Evolutionary conservation across 2,888 invertebrate genomes (phyloP), one percentile per base, ranked within the genome.

Genomic region (Lasius fuliginosus): DNA sequence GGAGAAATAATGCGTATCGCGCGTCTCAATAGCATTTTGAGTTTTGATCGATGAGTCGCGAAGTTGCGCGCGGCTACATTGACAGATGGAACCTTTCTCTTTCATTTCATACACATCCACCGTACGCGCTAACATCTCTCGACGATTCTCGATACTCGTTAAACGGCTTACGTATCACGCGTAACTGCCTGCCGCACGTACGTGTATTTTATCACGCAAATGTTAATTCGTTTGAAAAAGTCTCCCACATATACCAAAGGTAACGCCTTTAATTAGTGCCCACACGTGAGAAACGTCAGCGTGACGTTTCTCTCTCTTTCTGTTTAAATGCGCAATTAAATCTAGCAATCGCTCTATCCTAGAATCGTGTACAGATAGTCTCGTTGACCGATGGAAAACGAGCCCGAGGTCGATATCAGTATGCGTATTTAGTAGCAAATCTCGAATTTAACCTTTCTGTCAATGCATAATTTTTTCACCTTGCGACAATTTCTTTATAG

Each of bases 251-350:
- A 68, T 60, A n/a, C 75, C 64, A 76, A 76, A 82, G 82, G 42
- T 65, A 62, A 65, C 82, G 53, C 23, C 27, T 30, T 3, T 62
- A n/a, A 74, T 76, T 71, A 85, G 64, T 64, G 62, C 2, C 79
- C 15, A 9, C 46, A 64, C 87, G 83, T 76, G 74, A 82, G 85
- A 91, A 92, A 92, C 92, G 92, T 92, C 92, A 92, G 89, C 87
- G 85, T 89, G 81, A 88, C 87, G 87, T 90, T 88, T 91, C 91
- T 90, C 88, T 89, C 40, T 12, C 33, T 33, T 33, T 33, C 49
- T 42, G 6, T 27, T 15, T 30, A 8, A 8, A n/a, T 23, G 15
- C 12, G 36, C 77, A 30, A 9, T 79, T 33, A 58, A 33, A 46
- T 60, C 33, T 6, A 42, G 30, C 42, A 27, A 68, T 58, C 40